Percentiles rank a stretch among this genome's conserved stretches.
Evolutionary conservation across 2,888 invertebrate species (phyloP).

Genomic region (Oligia fasciuncula): DNA sequence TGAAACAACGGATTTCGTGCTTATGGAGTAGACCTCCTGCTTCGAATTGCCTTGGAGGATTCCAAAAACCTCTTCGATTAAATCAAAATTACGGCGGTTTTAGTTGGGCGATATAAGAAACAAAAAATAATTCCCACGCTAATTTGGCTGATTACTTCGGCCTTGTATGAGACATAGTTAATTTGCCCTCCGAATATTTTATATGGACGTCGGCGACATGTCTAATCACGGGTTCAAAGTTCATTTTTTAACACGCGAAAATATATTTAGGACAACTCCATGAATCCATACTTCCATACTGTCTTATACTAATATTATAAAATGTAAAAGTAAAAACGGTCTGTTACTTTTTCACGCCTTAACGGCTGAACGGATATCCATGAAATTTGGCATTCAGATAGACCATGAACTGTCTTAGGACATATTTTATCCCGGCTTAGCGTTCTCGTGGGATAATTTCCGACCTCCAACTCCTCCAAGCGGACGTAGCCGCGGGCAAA

Average conservation of each 20-base stretch:
- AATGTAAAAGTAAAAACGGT: not conserved
- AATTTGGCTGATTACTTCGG: slow-evolving; percentile 24
- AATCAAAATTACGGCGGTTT: not conserved
- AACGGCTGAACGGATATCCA: not conserved
- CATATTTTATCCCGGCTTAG: not conserved
- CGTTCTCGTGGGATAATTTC: not conserved
- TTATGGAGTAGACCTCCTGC: not conserved
- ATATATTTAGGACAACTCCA: not conserved
- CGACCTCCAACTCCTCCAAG: not conserved
- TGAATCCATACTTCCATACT: not conserved
- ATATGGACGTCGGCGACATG: slow-evolving; percentile 1
- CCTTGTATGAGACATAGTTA: slow-evolving; percentile 24
- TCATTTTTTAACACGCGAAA: not conserved
- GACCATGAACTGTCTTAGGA: not conserved
- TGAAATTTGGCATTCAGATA: not conserved
- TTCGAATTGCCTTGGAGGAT: not conserved
- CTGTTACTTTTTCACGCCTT: not conserved
- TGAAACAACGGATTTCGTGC: not conserved
- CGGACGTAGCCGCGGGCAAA: no score
- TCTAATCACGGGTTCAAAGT: slow-evolving; percentile 28
- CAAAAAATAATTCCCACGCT: not conserved
- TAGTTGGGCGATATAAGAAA: not conserved
- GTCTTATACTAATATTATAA: not conserved
- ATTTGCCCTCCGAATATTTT: slow-evolving; percentile 21
- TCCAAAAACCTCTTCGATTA: slow-evolving; percentile 6